These are phyloP conservation scores for Pseudomyrmex sp. DNA, from an alignment of 1,140 invertebrate species.

Conservation along the genomic window DNA sequence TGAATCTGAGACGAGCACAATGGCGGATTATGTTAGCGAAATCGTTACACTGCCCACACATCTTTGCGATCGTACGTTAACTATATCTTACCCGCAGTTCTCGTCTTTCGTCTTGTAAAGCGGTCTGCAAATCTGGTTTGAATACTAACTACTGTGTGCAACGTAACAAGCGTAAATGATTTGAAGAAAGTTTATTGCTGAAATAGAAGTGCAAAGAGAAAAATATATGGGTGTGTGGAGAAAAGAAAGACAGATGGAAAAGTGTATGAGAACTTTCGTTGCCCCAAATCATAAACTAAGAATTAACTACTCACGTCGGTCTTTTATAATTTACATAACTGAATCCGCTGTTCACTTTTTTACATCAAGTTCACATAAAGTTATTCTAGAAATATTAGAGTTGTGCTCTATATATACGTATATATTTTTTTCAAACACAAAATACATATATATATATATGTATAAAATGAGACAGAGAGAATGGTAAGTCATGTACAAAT, in stretches of 20 bases:
- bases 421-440: not conserved
- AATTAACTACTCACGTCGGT: slow-evolving; percentile 25
- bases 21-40: slow-evolving; percentile 9
- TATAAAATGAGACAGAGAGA: not conserved
- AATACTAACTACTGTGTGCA: slow-evolving; percentile 29
- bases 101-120: slow-evolving; percentile 27
- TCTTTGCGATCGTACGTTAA: slow-evolving; percentile 24
- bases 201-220: slow-evolving; percentile 4
- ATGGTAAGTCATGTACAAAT: slow-evolving; percentile 16
- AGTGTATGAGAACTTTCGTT: slow-evolving; percentile 3
- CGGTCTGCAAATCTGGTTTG: slow-evolving; percentile 21
- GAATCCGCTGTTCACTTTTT: slow-evolving; percentile 41
- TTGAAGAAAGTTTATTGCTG: slow-evolving; percentile 52
- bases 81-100: slow-evolving; percentile 36
- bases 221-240: not conserved
- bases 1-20: not conserved
- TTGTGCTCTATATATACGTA: not conserved
- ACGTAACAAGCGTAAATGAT: slow-evolving; percentile 45
- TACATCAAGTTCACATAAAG: slow-evolving; percentile 31
- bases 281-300: slow-evolving; percentile 30
- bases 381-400: slow-evolving; percentile 37
- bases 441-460: slow-evolving; percentile 1
- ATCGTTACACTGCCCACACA: slow-evolving; percentile 15
- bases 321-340: not conserved
- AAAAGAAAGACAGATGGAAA: not conserved